Percentiles rank a stretch among this genome's conserved stretches.
Evolutionary conservation across 53 echinoderm and acorn worm species (phyloP).

Genomic region (Henricia sp.): DNA sequence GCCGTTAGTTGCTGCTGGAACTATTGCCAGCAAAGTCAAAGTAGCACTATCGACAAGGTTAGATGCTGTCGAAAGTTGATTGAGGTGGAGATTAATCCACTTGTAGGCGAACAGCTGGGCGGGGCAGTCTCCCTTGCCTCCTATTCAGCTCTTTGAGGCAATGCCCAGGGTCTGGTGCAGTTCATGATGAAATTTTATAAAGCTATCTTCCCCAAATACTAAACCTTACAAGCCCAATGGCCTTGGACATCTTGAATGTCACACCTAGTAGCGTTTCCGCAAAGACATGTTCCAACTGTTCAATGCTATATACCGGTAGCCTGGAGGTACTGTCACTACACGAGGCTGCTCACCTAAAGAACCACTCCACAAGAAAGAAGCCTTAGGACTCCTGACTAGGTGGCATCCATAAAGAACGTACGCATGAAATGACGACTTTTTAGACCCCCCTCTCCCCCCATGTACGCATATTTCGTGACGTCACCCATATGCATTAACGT

Average conservation of each 20-base stretch:
- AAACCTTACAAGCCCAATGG: neutral
- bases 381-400: neutral
- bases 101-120: neutral
- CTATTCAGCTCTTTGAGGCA: neutral
- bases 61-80: neutral
- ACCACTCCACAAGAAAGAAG: neutral
- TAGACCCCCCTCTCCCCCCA: too few species aligned
- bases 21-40: neutral
- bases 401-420: too few species aligned
- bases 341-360: neutral
- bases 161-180: neutral
- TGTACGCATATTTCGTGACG: too few species aligned
- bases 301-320: slow-evolving; percentile 4
- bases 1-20: neutral
- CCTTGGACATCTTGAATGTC: neutral
- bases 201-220: neutral
- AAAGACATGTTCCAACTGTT: neutral
- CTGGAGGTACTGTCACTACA: neutral
- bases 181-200: neutral
- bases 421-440: too few species aligned
- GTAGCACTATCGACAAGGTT: neutral
- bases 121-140: neutral
- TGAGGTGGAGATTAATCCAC: slow-evolving; percentile 6
- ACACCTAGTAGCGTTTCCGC: neutral
- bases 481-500: too few species aligned